These are phyloP conservation scores for Cebus imitator DNA, from an alignment of 2,113 vertebrate genomes.

Conservation along the genomic window DNA sequence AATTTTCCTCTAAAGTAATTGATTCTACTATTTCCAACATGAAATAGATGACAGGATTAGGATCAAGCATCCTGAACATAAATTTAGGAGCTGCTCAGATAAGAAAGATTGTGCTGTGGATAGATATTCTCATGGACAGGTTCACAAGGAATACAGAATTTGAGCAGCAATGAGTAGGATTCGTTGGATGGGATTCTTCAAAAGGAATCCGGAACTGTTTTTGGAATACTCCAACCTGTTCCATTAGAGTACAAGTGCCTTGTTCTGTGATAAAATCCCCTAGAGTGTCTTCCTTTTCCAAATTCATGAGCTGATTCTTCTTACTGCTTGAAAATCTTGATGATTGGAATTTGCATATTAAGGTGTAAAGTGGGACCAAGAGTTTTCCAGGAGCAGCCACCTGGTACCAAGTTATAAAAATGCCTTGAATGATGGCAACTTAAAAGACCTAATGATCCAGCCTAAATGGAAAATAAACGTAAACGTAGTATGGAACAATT, in stretches of 20 bases:
- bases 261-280: background rate
- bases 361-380: constrained; percentile 33
- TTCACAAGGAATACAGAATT: background rate
- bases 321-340: constrained; percentile 26
- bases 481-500: constrained; percentile 10
- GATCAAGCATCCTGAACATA: background rate
- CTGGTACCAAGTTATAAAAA: constrained; percentile 15
- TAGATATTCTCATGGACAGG: rapidly evolving
- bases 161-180: background rate
- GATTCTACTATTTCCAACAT: background rate
- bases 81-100: background rate
- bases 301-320: background rate
- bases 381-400: constrained; percentile 39
- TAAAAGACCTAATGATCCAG: constrained; percentile 6
- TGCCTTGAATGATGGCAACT: constrained; percentile 24
- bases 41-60: background rate
- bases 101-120: background rate
- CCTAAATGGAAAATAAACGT: constrained; percentile 63
- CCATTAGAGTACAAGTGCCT: background rate
- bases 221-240: background rate
- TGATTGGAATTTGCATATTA: constrained; percentile 46
- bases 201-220: background rate
- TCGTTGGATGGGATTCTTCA: background rate
- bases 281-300: background rate
- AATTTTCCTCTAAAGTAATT: background rate